Percentiles rank a stretch among this genome's conserved stretches.
Conservation (phyloP, 2,888 invertebrate genomes). For the Coenonympha arcania region DNA sequence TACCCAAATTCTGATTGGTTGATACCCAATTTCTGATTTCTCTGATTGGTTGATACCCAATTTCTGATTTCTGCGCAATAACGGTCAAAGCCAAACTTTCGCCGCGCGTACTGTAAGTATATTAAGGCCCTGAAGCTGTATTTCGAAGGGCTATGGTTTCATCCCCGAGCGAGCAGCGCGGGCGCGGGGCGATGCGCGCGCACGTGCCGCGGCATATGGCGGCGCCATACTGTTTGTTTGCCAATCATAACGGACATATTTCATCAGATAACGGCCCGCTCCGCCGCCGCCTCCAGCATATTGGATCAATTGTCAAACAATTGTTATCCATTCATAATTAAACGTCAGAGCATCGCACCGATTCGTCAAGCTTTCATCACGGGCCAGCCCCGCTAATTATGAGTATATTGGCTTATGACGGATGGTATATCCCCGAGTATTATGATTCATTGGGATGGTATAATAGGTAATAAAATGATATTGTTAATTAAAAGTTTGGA, state of each 20-base stretch:
- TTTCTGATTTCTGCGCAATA: too few relatives aligned
- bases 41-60: too few relatives aligned
- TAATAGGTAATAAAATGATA: too few relatives aligned
- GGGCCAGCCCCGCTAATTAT: conserved; percentile 22
- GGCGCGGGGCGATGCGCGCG: conserved; percentile 64
- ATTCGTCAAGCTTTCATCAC: conserved; percentile 53
- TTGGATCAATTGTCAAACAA: conserved; percentile 69
- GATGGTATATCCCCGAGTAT: background rate
- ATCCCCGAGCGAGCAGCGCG: conserved; percentile 68
- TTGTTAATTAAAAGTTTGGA: too few relatives aligned
- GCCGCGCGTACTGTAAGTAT: too few relatives aligned
- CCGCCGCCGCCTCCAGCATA: conserved; percentile 60
- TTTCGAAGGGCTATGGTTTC: conserved; percentile 44
- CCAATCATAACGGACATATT: conserved; percentile 75
- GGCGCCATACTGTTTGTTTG: conserved; percentile 73
- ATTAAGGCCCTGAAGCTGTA: background rate
- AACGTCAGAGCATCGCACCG: conserved; percentile 46
- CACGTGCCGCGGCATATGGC: conserved; percentile 74
- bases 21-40: too few relatives aligned
- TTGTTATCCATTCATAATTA: conserved; percentile 53
- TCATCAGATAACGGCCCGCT: conserved; percentile 72
- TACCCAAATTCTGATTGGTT: too few relatives aligned
- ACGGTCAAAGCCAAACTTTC: too few relatives aligned
- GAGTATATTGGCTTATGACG: conserved; percentile 14
- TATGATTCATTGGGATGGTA: conserved; percentile 3